A percentile compares a stretch with the other conserved stretches of the same genome.
Evolutionary conservation across 2,797 vertebrate species (phyloP).

Genomic region (Cottoperca gobio): DNA sequence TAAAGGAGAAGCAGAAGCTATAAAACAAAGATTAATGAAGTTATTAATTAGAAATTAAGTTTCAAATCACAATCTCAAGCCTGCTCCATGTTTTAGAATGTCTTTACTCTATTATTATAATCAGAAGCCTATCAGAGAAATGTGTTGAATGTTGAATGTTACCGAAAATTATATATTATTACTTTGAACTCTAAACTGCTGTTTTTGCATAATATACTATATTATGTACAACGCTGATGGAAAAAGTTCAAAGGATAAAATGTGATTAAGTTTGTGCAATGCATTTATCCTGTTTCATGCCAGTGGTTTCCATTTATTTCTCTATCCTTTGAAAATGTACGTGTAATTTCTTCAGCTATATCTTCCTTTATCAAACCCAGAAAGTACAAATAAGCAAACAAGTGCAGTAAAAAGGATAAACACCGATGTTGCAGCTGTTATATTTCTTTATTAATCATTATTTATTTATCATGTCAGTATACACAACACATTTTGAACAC

Average conservation of each 20-base stretch:
- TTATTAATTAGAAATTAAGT: background rate
- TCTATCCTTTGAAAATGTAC: background rate
- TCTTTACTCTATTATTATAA: background rate
- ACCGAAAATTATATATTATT: no score
- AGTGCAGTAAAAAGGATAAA: background rate
- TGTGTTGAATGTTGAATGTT: no score
- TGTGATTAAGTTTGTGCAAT: background rate
- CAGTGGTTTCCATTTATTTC: background rate
- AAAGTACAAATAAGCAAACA: background rate
- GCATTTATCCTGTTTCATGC: background rate
- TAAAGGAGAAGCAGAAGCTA: constrained; percentile 1
- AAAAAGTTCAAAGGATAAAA: background rate
- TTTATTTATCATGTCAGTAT: background rate
- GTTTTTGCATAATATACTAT: background rate
- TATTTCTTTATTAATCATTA: background rate
- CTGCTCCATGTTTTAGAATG: background rate
- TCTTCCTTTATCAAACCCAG: background rate
- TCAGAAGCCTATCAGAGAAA: background rate
- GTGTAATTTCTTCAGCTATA: background rate
- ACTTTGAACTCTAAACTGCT: background rate
- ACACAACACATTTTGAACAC: background rate
- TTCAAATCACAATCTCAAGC: constrained; percentile 1
- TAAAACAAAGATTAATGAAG: constrained; percentile 1
- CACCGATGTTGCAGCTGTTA: background rate
- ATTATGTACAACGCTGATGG: background rate